Evolutionary conservation across 2,113 vertebrate species (phyloP), one percentile per base, ranked within the genome.

Genomic region (Puffinus mauretanicus): DNA sequence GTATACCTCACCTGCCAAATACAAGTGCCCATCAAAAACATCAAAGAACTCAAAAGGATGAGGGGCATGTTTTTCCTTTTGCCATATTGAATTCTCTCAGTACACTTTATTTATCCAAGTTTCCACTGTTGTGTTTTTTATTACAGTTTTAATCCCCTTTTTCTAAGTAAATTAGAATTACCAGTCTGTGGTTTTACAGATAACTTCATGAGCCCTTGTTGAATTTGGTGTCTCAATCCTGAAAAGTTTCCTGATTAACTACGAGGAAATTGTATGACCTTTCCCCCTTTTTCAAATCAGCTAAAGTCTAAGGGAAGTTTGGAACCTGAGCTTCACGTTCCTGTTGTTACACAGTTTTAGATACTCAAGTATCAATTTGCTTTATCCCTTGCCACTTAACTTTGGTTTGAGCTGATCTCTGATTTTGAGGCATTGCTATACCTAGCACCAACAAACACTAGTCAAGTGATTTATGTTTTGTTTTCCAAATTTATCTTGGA

Each of bases 241-340:
- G 54, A 52, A 77, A 70, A 32, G 16, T 57, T 70, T 91, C 13
- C 20, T 54, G 24, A 64, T 62, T 58, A 66, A 42, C 6, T 38
- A 8, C 22, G 4, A 76, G 5, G 10, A 49, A 49, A 36, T 86
- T 72, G 8, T 32, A 57, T 54, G 16, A 72, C 8, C 1, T 46
- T 65, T 58, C 4, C 12, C 11, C 4, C 1, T 65, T 75, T 61
- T 75, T 16, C 32, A 70, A 46, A 75, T 70, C 16, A 36, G 13
- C 8, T 70, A 8, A 52, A 57, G 0, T 36, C 61, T 32, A 12
- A 61, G 13, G 10, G 10, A 51, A 69, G 61, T 70, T 19, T 81
- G 21, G n/a, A 81, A 38, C 0, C 0, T 42, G 13, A 36, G 3
- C 16, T 7, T 60, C 6, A 20, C 20, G 27, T 55, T 82, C n/a